phyloP scores from a whole-genome alignment of 2,797 vertebrate genomes.

The Meda fulgida region DNA sequence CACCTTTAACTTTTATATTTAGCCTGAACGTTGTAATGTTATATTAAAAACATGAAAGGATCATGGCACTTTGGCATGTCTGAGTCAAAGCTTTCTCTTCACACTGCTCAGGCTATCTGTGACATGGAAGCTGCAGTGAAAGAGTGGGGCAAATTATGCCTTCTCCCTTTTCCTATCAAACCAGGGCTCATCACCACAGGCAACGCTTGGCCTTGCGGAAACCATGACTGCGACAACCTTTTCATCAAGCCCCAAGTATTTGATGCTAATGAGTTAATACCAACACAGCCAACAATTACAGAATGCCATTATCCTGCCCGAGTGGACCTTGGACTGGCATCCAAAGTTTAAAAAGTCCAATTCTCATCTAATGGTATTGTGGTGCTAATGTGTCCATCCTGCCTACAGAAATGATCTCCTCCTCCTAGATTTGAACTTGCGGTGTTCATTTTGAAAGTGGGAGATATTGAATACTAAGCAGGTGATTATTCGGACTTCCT shows the following conservation, averaged over 20 bases:
- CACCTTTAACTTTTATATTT: constrained; percentile 24
- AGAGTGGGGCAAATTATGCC: background rate
- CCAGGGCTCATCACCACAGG: constrained; percentile 7
- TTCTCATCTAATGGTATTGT: constrained; percentile 38
- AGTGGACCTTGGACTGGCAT: constrained; percentile 50
- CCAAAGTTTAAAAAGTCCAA: constrained; percentile 53
- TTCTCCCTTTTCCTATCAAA: constrained; percentile 22
- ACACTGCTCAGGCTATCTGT: background rate
- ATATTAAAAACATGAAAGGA: background rate
- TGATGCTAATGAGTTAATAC: constrained; percentile 69
- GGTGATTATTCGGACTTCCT: constrained; percentile 48
- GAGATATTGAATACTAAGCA: constrained; percentile 55
- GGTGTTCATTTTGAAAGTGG: constrained; percentile 44
- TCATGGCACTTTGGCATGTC: background rate
- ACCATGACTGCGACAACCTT: constrained; percentile 33
- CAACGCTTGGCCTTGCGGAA: constrained; percentile 46
- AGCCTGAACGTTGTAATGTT: background rate
- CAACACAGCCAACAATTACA: constrained; percentile 64
- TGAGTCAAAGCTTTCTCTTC: constrained; percentile 9
- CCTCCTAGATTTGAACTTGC: constrained; percentile 43
- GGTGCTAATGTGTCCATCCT: constrained; percentile 17
- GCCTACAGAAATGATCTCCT: constrained; percentile 46
- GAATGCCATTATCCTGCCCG: constrained; percentile 40
- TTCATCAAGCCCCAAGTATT: constrained; percentile 31
- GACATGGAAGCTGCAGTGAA: constrained; percentile 7